A percentile compares a stretch with the other conserved stretches of the same genome.
Evolutionary conservation across 2,888 invertebrate genomes (phyloP).

Genomic region (Itoplectis maculator): DNA sequence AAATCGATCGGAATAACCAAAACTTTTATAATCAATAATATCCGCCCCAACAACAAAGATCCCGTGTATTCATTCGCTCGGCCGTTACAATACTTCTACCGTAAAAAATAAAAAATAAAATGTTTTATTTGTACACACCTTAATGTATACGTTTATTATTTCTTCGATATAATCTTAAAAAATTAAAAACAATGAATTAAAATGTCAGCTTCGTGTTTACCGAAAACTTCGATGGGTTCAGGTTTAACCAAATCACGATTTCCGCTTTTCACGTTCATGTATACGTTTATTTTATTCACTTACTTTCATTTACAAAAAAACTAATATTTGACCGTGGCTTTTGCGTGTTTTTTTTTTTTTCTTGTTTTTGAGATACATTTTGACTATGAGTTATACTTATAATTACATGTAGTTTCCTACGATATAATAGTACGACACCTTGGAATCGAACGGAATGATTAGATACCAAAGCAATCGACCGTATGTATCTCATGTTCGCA

Average conservation of each 20-base stretch:
- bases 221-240: not conserved
- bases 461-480: constrained; percentile 73
- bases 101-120: no score
- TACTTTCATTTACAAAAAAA: constrained; percentile 81
- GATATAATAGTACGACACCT: constrained; percentile 76
- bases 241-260: constrained; percentile 19
- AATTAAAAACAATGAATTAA: no score
- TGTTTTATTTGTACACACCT: no score
- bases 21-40: no score
- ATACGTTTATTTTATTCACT: constrained; percentile 80
- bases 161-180: no score
- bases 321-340: constrained; percentile 72
- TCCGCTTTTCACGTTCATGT: constrained; percentile 68
- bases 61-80: no score
- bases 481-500: constrained; percentile 66
- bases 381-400: constrained; percentile 73
- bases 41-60: no score
- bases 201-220: not conserved
- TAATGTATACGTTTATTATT: no score
- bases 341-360: constrained; percentile 42
- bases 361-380: constrained; percentile 64
- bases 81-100: no score
- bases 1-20: no score
- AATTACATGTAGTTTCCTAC: constrained; percentile 72
- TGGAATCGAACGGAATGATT: constrained; percentile 78